A percentile compares a stretch with the other conserved stretches of the same genome.
These are phyloP conservation scores for Leucopsar rothschildi DNA, from an alignment of 2,113 vertebrate genomes.

Conservation along the genomic window DNA sequence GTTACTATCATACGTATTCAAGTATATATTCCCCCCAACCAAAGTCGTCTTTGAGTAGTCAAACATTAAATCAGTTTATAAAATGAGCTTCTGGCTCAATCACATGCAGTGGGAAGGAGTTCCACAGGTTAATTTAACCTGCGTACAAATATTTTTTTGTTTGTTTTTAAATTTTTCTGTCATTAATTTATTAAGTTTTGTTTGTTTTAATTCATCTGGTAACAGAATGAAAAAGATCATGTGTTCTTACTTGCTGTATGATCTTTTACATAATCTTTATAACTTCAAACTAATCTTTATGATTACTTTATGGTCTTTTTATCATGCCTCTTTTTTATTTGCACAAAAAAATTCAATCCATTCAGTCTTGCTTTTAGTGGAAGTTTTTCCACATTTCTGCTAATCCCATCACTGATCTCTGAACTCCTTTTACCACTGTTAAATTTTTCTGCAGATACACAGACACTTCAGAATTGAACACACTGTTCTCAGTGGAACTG, in stretches of 20 bases:
- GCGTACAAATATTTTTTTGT: neutral
- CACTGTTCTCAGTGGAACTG: neutral
- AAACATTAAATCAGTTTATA: neutral
- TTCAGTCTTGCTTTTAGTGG: neutral
- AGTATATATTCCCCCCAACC: rapidly evolving
- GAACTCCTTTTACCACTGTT: neutral
- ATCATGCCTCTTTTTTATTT: neutral
- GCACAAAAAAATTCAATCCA: neutral
- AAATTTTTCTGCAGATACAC: neutral
- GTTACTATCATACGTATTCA: neutral
- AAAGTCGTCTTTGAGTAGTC: neutral
- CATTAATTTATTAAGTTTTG: neutral
- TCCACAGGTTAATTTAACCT: neutral
- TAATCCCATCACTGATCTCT: neutral
- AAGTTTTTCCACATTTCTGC: conserved; percentile 22
- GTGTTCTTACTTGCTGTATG: neutral
- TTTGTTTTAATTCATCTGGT: neutral
- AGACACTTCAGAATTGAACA: conserved; percentile 16
- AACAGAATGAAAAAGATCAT: neutral
- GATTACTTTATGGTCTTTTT: neutral
- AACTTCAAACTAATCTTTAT: neutral
- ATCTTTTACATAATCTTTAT: neutral
- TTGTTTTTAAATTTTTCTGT: neutral
- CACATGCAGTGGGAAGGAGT: neutral
- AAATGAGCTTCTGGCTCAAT: neutral